Percentiles rank a stretch among this genome's conserved stretches.
phyloP scores from a whole-genome alignment of 2,888 invertebrate species.

The Cheilosia variabilis region DNA sequence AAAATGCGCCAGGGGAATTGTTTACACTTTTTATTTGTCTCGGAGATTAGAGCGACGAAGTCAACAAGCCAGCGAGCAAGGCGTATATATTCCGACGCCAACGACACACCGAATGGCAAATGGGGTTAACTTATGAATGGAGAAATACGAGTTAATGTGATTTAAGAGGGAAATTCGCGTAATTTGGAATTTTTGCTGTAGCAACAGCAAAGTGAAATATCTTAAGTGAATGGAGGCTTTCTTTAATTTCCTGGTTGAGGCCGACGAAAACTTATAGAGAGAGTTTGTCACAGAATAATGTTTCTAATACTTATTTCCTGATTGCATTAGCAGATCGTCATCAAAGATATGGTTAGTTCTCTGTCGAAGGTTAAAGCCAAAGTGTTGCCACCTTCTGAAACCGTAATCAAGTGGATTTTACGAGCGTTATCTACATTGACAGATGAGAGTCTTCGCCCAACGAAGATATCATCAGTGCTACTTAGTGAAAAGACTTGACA shows the following conservation, averaged over 20 bases:
- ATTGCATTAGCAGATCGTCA: background rate
- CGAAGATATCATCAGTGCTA: too few species aligned
- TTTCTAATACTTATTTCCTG: background rate
- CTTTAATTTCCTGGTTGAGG: slow-evolving; percentile 20
- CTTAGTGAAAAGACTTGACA: too few species aligned
- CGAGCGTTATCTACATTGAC: too few species aligned
- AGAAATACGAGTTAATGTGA: slow-evolving; percentile 33
- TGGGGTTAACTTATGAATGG: slow-evolving; percentile 53
- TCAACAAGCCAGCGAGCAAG: background rate
- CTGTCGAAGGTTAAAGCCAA: too few species aligned
- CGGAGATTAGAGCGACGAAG: slow-evolving; percentile 33
- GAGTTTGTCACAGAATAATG: background rate
- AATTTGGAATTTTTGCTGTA: slow-evolving; percentile 35
- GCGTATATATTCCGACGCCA: slow-evolving; percentile 16
- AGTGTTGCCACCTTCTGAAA: too few species aligned
- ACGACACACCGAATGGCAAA: slow-evolving; percentile 32
- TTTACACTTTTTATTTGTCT: slow-evolving; percentile 60
- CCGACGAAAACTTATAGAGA: background rate
- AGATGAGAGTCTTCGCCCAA: too few species aligned
- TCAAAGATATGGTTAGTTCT: too few species aligned
- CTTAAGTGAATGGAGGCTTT: slow-evolving; percentile 7
- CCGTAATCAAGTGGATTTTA: too few species aligned
- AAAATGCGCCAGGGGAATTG: slow-evolving; percentile 63
- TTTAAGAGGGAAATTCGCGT: slow-evolving; percentile 37
- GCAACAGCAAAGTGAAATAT: background rate